phyloP scores from a whole-genome alignment of 2,888 invertebrate genomes.

The Habroteleia sp. region DNA sequence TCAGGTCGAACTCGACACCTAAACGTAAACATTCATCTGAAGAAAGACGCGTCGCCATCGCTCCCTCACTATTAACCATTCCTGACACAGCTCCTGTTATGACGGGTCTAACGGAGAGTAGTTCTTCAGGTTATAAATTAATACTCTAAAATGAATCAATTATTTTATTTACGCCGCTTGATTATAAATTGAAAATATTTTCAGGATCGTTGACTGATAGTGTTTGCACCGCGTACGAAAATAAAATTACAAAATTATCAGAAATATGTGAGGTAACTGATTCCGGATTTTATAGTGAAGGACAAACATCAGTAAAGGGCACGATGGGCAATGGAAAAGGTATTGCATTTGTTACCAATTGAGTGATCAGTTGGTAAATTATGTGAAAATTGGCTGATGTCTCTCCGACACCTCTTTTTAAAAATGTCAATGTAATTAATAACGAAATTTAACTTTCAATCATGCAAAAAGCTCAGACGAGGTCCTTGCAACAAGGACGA shows the following conservation, averaged over 20 bases:
- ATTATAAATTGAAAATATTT: constrained; percentile 46
- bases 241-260: constrained; percentile 69
- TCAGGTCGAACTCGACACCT: constrained; percentile 76
- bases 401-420: too few species aligned
- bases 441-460: too few species aligned
- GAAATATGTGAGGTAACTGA: constrained; percentile 67
- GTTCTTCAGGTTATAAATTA: constrained; percentile 82
- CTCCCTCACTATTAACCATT: constrained; percentile 81
- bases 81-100: constrained; percentile 78
- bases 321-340: constrained; percentile 61
- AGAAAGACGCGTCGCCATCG: constrained; percentile 81
- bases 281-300: constrained; percentile 64
- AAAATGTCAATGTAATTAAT: too few species aligned
- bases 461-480: too few species aligned
- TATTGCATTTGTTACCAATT: too few species aligned
- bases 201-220: constrained; percentile 84
- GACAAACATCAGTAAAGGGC: constrained; percentile 60
- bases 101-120: constrained; percentile 83
- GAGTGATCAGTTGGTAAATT: too few species aligned
- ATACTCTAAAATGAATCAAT: neutral
- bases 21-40: constrained; percentile 81
- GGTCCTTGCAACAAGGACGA: too few species aligned
- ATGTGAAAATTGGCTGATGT: too few species aligned
- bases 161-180: too few species aligned
- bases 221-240: constrained; percentile 84